phyloP scores from a whole-genome alignment of 2,797 vertebrate species.

The Coregonus suidteri region DNA sequence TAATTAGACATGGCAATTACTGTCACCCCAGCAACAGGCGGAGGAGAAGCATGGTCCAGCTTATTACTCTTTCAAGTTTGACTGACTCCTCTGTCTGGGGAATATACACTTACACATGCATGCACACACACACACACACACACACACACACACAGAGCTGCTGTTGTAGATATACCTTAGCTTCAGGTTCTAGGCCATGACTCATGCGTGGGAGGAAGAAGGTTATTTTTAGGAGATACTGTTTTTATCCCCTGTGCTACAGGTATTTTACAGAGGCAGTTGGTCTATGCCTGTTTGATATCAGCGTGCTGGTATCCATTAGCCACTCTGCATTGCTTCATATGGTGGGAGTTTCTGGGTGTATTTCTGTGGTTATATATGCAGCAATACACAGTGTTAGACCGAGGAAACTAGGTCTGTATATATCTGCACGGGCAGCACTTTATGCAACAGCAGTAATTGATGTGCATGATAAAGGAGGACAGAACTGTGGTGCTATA shows the following conservation, averaged over 20 bases:
- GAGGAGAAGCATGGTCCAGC: neutral
- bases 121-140: neutral
- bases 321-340: neutral
- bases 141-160: neutral
- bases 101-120: neutral
- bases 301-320: neutral
- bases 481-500: constrained; percentile 14
- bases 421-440: constrained; percentile 40
- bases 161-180: neutral
- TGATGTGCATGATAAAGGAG: constrained; percentile 37
- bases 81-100: constrained; percentile 28
- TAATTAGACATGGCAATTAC: constrained; percentile 10
- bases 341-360: constrained; percentile 2
- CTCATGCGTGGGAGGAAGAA: neutral
- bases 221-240: neutral
- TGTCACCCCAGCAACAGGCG: neutral
- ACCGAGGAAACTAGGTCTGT: constrained; percentile 28
- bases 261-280: neutral
- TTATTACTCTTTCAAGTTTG: constrained; percentile 8
- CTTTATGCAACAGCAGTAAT: constrained; percentile 38
- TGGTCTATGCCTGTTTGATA: constrained; percentile 7
- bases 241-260: neutral
- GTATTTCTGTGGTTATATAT: neutral
- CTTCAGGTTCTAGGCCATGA: neutral
- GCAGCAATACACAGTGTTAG: constrained; percentile 4